Evolutionary conservation across 2,888 invertebrate genomes (phyloP), one percentile per base, ranked within the genome.

Genomic region (Troglohyphantes excavatus): DNA sequence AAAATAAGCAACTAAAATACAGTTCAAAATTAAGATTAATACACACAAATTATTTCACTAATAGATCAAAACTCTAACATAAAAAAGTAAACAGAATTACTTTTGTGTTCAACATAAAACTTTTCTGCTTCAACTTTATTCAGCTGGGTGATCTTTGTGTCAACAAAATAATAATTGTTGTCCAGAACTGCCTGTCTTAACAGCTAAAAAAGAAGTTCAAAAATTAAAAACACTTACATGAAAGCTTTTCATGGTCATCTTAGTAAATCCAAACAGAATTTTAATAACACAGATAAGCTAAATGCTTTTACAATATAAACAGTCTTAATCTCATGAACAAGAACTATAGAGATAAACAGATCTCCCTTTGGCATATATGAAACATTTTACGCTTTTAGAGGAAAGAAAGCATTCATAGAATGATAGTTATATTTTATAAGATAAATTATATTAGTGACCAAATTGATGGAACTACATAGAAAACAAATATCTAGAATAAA

Each of bases 21-120:
- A 23, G 9, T 73, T 13, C 2, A 53, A 19, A 27, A 27, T 2
- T 5, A 43, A 53, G 17, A 2, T 13, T 27, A 23, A 43, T 43
- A 53, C 2, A 29, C 11, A 39, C 9, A 43, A 70, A 73, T 73
- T 27, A 26, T 43, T 53, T 46, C 1, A 23, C 11, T 11, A 33
- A 26, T 7, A 73, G 0, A 68, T 79, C 9, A 27, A 11, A 59
- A 39, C 29, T 9, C 39, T 29, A 23, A 61, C 65, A 79, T 79
- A 43, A 26, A 27, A 59, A 59, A n/a, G n/a, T n/a, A n/a, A n/a
- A n/a, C 5, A 61, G 26, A 27, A 73, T 90, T 87, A 93, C 93
- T 93, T 92, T 95, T 95, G 93, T 98, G 98, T 93, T 98, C 98
- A 61, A 94, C 94, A 93, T 98, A 98, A 94, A 98, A 98, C 68